Evolutionary conservation across 2,797 vertebrate genomes (phyloP).

Genomic region (Eulemur rubriventer): DNA sequence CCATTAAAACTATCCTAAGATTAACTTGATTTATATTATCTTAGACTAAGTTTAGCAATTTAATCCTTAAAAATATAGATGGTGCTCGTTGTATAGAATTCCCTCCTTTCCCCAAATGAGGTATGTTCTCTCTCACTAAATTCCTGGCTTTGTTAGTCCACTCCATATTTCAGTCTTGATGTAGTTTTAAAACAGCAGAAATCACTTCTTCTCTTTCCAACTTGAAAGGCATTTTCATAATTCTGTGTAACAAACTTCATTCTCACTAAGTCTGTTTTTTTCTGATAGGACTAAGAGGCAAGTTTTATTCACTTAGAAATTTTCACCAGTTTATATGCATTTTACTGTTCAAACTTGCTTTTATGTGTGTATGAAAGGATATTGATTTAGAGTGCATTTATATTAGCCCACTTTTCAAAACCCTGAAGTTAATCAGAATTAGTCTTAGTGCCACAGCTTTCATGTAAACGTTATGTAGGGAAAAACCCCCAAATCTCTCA

Average conservation of each 20-base stretch:
- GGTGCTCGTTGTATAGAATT: background rate
- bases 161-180: constrained; percentile 31
- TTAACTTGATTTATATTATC: constrained; percentile 46
- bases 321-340: background rate
- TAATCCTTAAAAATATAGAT: constrained; percentile 42
- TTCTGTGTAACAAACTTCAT: background rate
- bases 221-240: constrained; percentile 26
- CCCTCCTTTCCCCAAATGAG: background rate
- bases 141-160: background rate
- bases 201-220: background rate
- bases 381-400: constrained; percentile 15
- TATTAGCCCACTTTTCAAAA: background rate
- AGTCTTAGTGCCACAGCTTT: background rate
- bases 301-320: constrained; percentile 29
- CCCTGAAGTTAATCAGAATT: background rate
- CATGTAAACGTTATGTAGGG: background rate
- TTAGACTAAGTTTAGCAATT: constrained; percentile 38
- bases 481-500: background rate
- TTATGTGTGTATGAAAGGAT: background rate
- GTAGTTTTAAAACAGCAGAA: background rate
- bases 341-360: background rate
- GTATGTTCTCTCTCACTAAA: background rate
- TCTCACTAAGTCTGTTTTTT: background rate
- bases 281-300: background rate
- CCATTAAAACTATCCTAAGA: constrained; percentile 22